Base-by-base conservation (phyloP, 2,888 invertebrate species). In the Caenorhabditis panamensis region DNA sequence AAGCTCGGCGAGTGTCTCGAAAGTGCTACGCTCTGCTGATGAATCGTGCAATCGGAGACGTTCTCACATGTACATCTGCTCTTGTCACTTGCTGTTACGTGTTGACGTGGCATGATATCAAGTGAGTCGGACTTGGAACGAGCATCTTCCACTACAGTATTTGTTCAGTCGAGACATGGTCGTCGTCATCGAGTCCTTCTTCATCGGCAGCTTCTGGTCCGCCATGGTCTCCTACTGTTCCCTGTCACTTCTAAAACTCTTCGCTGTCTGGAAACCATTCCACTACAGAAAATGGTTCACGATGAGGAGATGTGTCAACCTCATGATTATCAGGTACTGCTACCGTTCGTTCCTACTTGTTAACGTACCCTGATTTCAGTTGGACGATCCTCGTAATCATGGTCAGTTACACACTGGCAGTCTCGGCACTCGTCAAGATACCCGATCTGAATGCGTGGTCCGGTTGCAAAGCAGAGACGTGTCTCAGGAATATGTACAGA, bases 21-120 rank as follows among this genome's bases (percentile, higher is more conserved):
- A 90, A 90, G 82, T 89, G 88, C 66, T 89, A 90, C 78, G 88
- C 89, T 61, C 79, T 90, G 24, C 84, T 90, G 26, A 64, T 90
- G 63, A 90, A 90, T 71, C 86, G 90, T 26, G 84, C 90, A 28
- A 78, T 89, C 54, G 90, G 90, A 31, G 90, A 90, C 64, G 37
- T 89, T 3, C 81, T 89, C 44, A 84, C 88, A 6, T 88, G 88
- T 72, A 31, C 82, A 13, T 79, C 84, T 5, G 87, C 88, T 5
- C 53, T 89, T 16, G 68, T 84, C 13, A 78, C 79, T 1, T 82
- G 84, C 75, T 63, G 37, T 16, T 90, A 90, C 59, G 86, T 87
- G 31, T 59, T 89, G 13, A 66, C 76, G 16, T 82, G 82, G 47
- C 85, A 82, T 47, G 84, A 87, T 49, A 84, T 89, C 24, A 88